Evolutionary conservation across 2,113 vertebrate species (phyloP), one percentile per base, ranked within the genome.

Genomic region (Tichodroma muraria): DNA sequence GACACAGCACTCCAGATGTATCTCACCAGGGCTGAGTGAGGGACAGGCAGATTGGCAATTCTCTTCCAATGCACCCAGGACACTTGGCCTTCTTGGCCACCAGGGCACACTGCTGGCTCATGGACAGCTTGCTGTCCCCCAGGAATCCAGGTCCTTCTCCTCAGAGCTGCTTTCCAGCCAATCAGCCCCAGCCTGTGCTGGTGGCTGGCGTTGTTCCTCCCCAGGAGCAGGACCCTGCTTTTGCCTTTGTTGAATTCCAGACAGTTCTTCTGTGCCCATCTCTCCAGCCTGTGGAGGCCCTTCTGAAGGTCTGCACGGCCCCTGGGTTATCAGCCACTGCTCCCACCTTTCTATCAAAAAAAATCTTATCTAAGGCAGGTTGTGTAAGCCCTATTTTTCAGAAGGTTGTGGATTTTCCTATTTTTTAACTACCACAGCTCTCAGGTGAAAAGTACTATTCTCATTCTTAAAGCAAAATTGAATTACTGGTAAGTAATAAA

Each of bases 281-380:
- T 60, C 9, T 44, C 14, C 27, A 15, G 2, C 5, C 25, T 45
- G 27, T 4, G 0, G 0, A 28, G 24, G 22, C 20, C 37, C 14
- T 44, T 52, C 72, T 60, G 45, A 52, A 60, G 37, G 53, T 31
- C 45, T 23, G 27, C 27, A 18, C 0, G 1, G 38, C 47, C 10
- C 14, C 52, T 42, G 20, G 60, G 24, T 3, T 40, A 9, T 18
- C 1, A 2, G 33, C 27, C 30, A 4, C 25, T 59, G 2, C 17
- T 37, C 5, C 11, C 11, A 13, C 0, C 27, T 33, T 37, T 33
- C 14, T 28, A 14, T 27, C 15, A 44, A 35, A 40, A 59, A 57
- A 73, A 35, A 12, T 33, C 18, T 68, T 3, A 8, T 12, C 59
- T 52, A 9, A 38, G 49, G n/a, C 28, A 76, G n/a, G 6, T 28